Base-by-base conservation (phyloP, 1,140 invertebrate genomes). In the Lycorma delicatula region DNA sequence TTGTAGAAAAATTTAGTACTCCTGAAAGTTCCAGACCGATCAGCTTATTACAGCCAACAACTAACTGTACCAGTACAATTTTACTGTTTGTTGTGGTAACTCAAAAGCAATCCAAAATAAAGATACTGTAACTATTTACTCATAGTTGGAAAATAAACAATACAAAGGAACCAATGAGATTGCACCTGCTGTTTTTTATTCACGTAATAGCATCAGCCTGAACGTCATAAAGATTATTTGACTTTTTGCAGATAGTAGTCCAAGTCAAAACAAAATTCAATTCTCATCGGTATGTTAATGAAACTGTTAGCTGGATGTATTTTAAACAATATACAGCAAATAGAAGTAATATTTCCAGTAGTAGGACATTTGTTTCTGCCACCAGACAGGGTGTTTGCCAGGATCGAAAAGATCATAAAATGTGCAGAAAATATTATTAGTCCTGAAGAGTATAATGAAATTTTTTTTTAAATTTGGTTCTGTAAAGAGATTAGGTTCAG, bases 41-140 rank as follows among this genome's bases (percentile, higher is more conserved):
- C 56, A 16, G 59, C 68, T 1, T 73, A 72, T 53, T 73, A 71
- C 62, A 59, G 31, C 4, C 50, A 67, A 20, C 66, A 72, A 52
- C n/a, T n/a, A n/a, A n/a, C 12, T 71, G 7, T 71, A 72, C 54
- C 53, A 65, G n/a, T 68, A 72, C 47, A 72, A 72, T 60, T 69
- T 72, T 36, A 67, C 68, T 18, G 60, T 69, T n/a, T 65, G 69
- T 11, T 20, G 46, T n/a, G n/a, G n/a, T 26, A 70, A 67, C 22
- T 51, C 22, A 41, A 68, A 68, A 60, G 31, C 3, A 18, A 56
- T 52, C 50, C 51, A 68, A 23, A 57, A 22, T 9, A 58, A 47
- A 38, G 59, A 64, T 28, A 70, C 67, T 62, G 64, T 68, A 0
- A 64, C 57, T 38, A 44, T 57, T n/a, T 71, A 67, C 52, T 18